A percentile compares a stretch with the other conserved stretches of the same genome.
Conservation (phyloP, 2,113 vertebrate species). For the Periophthalmus modestus region DNA sequence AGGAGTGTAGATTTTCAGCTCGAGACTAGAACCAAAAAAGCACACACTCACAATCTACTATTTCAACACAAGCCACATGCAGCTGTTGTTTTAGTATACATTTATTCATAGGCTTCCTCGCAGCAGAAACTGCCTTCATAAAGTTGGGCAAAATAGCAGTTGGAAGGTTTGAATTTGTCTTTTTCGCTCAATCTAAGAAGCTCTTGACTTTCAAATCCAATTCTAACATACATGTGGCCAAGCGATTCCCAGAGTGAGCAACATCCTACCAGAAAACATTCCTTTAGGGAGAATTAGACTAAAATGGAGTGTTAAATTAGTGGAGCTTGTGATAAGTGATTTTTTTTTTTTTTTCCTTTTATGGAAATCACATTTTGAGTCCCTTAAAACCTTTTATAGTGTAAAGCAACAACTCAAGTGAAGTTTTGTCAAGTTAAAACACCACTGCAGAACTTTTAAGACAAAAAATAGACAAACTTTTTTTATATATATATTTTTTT, state of each 20-base stretch:
- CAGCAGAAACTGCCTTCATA: constrained; percentile 40
- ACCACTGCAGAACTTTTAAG: no score
- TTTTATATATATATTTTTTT: no score
- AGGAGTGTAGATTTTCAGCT: no score
- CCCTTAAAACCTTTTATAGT: background rate
- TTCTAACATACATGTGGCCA: background rate
- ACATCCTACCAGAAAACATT: background rate
- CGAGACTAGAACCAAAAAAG: no score
- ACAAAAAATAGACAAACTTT: no score
- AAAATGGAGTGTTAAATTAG: background rate
- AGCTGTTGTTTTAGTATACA: constrained; percentile 58
- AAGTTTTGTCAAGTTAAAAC: no score
- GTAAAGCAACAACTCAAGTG: no score
- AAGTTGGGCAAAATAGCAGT: constrained; percentile 32
- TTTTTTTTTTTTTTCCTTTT: background rate
- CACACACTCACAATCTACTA: constrained; percentile 1
- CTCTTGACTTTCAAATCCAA: constrained; percentile 18
- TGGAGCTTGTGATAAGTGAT: no score
- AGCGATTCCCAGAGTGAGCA: background rate
- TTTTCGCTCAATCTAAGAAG: constrained; percentile 7
- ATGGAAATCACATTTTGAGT: background rate
- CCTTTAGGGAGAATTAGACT: background rate
- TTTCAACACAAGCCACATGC: constrained; percentile 31
- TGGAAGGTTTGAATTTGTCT: constrained; percentile 20
- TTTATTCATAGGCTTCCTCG: constrained; percentile 61